Evolutionary conservation across 2,888 invertebrate species (phyloP), one percentile per base, ranked within the genome.

Genomic region (Amiota minor): DNA sequence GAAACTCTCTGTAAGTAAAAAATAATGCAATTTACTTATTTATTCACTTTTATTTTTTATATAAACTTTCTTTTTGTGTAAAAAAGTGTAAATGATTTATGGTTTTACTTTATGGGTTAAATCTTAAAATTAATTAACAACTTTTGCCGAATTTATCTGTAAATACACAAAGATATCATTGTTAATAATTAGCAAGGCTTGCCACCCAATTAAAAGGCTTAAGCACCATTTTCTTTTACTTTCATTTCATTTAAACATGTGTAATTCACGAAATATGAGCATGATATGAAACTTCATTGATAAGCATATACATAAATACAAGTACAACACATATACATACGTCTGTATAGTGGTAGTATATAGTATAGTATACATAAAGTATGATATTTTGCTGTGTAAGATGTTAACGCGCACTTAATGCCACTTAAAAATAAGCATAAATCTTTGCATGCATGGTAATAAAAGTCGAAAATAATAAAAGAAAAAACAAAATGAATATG

Each of bases 331-430:
- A 35, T 6, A 35, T 8, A 35, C 6, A 35, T 8, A 35, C 35
- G 3, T 3, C 1, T n/a, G n/a, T n/a, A n/a, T n/a, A n/a, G n/a
- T n/a, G n/a, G n/a, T n/a, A n/a, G n/a, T n/a, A n/a, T n/a, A n/a
- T n/a, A n/a, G 3, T 23, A 23, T 23, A 3, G 1, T 23, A 3
- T 23, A 35, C 0, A 35, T 35, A 35, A 62, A 23, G 45, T 23
- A 23, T 65, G n/a, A 20, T 16, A 47, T 71, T 68, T 74, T 76
- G 83, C 82, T 82, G 77, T 78, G 82, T 84, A 83, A 83, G 83
- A 84, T 83, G 83, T 83, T 83, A 83, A 83, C 85, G 85, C 83
- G 83, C 85, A 83, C 83, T 83, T 83, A 83, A 83, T 85, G 83
- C 83, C 83, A 85, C 85, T 83, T 83, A 85, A 83, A 83, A 85